A percentile compares a stretch with the other conserved stretches of the same genome.
phyloP scores from a whole-genome alignment of 2,113 vertebrate species.

The Raja brachyura region DNA sequence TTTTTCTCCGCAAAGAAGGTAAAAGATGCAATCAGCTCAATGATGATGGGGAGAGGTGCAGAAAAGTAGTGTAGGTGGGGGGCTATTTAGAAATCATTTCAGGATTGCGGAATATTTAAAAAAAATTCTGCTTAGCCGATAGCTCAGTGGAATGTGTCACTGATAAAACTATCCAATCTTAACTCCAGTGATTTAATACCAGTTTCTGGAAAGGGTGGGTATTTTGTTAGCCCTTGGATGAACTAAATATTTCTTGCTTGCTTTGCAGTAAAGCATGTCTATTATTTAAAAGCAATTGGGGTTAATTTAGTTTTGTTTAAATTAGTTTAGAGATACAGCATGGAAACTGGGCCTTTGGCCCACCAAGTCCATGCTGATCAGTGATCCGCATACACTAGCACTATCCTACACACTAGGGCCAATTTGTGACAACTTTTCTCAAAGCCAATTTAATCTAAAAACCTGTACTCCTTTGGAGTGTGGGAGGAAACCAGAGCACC shows the following conservation, averaged over 20 bases:
- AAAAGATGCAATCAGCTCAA: not conserved
- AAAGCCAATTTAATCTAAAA: too few species aligned
- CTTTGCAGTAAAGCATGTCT: not conserved
- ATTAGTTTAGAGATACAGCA: too few species aligned
- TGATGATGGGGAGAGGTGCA: not conserved
- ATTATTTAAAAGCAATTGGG: not conserved
- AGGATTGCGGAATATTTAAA: not conserved
- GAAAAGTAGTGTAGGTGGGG: not conserved
- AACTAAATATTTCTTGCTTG: not conserved
- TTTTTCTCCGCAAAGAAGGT: not conserved
- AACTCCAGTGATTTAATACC: not conserved
- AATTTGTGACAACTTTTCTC: too few species aligned
- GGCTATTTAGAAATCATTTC: not conserved
- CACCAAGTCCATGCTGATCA: too few species aligned
- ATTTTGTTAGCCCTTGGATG: not conserved
- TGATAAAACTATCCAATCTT: not conserved
- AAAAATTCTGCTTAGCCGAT: not conserved
- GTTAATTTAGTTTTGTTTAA: not conserved
- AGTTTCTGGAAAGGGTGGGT: too few species aligned
- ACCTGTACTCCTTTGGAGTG: too few species aligned
- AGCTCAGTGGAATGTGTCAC: not conserved
- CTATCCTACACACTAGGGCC: too few species aligned
- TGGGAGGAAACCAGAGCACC: too few species aligned
- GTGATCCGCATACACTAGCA: too few species aligned
- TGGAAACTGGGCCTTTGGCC: too few species aligned